phyloP scores from a whole-genome alignment of 2,888 invertebrate genomes.

The Drosophila glabriapex region DNA sequence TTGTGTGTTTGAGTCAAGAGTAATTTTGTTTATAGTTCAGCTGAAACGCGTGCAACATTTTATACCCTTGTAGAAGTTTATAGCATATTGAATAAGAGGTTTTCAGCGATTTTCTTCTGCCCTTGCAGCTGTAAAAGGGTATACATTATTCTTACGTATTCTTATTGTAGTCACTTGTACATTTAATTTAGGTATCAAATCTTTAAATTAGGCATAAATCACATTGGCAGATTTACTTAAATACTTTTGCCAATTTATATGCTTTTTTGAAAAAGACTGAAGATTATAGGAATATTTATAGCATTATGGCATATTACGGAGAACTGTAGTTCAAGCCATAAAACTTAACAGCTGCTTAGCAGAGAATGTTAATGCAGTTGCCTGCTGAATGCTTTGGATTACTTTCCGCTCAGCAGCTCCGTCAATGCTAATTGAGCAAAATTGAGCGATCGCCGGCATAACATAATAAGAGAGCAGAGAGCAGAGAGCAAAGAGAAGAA shows the following conservation, averaged over 20 bases:
- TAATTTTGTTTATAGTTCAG: neutral
- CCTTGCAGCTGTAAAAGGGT: neutral
- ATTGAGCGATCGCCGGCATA: neutral
- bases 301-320: neutral
- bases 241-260: neutral
- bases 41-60: neutral
- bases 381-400: neutral
- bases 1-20: neutral
- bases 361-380: conserved; percentile 1
- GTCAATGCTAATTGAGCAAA: conserved; percentile 15
- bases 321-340: neutral
- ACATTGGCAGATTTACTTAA: neutral
- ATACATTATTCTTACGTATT: neutral
- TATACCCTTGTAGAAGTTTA: neutral
- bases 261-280: neutral
- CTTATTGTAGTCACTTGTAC: neutral
- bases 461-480: neutral
- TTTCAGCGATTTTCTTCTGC: neutral
- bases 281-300: neutral
- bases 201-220: neutral
- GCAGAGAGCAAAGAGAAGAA: neutral
- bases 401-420: conserved; percentile 1
- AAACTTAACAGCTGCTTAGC: neutral
- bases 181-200: neutral
- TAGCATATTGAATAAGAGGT: neutral